These are phyloP conservation scores for Tetrax tetrax DNA, from an alignment of 2,113 vertebrate genomes.

Conservation along the genomic window DNA sequence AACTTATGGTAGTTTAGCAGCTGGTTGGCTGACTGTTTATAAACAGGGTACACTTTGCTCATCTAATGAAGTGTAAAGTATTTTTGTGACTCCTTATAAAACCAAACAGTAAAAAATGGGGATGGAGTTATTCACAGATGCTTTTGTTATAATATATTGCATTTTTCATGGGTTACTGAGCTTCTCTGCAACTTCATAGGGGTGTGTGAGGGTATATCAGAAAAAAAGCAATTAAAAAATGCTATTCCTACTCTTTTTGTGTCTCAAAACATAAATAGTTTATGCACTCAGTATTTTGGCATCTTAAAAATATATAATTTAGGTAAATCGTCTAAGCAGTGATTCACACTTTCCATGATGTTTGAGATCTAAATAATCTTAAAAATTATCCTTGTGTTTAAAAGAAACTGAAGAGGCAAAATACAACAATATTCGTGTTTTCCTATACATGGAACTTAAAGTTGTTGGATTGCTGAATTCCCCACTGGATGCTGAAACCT, in stretches of 20 bases:
- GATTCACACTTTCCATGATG: not conserved
- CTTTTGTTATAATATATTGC: not conserved
- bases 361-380: not conserved
- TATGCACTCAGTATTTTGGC: not conserved
- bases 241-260: not conserved
- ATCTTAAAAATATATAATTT: not conserved
- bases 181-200: not conserved
- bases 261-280: not conserved
- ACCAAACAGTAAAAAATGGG: not conserved
- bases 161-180: not conserved
- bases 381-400: not conserved
- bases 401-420: not conserved
- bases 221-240: not conserved
- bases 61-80: not conserved
- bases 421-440: not conserved
- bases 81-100: slow-evolving; percentile 8
- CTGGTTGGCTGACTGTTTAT: not conserved
- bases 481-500: not conserved
- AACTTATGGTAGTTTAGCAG: not conserved
- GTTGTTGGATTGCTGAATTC: not conserved
- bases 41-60: not conserved
- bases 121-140: not conserved
- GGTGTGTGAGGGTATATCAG: not conserved
- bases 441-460: not conserved
- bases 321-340: not conserved